Evolutionary conservation across 2,113 vertebrate species (phyloP), one percentile per base, ranked within the genome.

Genomic region (Menura novaehollandiae): DNA sequence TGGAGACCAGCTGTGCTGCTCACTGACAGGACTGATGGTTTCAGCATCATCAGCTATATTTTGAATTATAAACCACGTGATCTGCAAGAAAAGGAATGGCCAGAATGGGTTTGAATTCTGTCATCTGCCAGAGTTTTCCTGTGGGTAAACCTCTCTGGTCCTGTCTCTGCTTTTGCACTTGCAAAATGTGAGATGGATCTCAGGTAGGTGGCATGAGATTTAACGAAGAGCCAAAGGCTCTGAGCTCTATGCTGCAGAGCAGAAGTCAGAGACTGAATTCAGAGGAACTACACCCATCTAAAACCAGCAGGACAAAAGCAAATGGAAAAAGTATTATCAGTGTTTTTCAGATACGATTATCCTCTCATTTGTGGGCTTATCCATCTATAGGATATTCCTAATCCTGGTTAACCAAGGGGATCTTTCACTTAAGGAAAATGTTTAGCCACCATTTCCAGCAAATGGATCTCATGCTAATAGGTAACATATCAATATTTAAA

Each of bases 1-100:
- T 68, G 88, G 88, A 95, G 91, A 88, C 44, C 92, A 94, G 62
- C 91, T 85, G 94, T 66, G 59, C 55, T 83, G 41, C 55, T 93
- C 5, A 1, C 58, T 85, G 69, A 85, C 0, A 3, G 58, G n/a
- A 79, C 28, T 53, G 58, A 62, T 49, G 22, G 30, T 73, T 73
- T 85, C 82, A 90, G 59, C 46, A 80, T 47, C 62, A 88, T 46
- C 56, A 94, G 78, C 37, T 85, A 23, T 44, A 80, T 66, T 94
- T 76, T 85, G n/a, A 87, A 58, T 64, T 80, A 62, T 32, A 79
- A 74, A 84, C 0, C 2, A 32, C 43, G 20, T 51, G 68, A 85
- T 73, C 55, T 76, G 46, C 22, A 88, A 73, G 63, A 66, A 82
- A 78, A 24, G 35, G 22, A 75, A 85, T 23, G 51, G 62, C 24